Conservation (phyloP, 2,797 vertebrate genomes). For the Myiotriccus ornatus region DNA sequence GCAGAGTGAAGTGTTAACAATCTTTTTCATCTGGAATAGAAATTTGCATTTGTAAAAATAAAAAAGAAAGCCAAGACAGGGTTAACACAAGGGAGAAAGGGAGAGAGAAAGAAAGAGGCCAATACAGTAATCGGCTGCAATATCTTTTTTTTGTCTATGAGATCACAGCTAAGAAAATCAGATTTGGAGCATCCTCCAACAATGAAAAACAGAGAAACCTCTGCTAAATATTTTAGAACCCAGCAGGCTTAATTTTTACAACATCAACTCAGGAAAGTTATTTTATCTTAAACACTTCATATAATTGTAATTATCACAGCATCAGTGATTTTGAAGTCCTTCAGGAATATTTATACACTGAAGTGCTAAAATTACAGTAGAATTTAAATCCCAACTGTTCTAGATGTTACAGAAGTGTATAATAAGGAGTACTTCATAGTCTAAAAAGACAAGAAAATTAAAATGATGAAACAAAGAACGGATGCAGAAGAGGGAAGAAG, state of each 20-base stretch:
- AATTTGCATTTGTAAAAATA: background rate
- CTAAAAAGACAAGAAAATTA: slow-evolving; percentile 3
- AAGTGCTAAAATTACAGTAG: background rate
- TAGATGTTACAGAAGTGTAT: background rate
- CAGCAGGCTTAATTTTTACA: background rate
- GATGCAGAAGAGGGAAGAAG: background rate
- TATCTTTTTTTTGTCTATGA: background rate
- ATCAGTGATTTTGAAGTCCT: background rate
- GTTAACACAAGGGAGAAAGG: background rate
- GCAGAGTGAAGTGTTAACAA: background rate
- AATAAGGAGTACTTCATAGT: background rate
- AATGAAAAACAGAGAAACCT: background rate
- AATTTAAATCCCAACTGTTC: background rate
- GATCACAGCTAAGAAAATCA: background rate
- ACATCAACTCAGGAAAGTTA: background rate
- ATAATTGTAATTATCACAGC: background rate
- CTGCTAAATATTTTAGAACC: background rate
- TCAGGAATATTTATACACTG: background rate
- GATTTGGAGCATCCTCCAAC: background rate
- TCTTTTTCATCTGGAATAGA: background rate
- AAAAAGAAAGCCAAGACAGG: background rate
- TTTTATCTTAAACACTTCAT: background rate
- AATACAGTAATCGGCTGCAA: background rate
- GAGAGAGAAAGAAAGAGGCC: background rate
- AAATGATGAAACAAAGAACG: background rate